Percentiles rank a stretch among this genome's conserved stretches.
phyloP scores from a whole-genome alignment of 2,797 vertebrate species.

The Betta splendens region DNA sequence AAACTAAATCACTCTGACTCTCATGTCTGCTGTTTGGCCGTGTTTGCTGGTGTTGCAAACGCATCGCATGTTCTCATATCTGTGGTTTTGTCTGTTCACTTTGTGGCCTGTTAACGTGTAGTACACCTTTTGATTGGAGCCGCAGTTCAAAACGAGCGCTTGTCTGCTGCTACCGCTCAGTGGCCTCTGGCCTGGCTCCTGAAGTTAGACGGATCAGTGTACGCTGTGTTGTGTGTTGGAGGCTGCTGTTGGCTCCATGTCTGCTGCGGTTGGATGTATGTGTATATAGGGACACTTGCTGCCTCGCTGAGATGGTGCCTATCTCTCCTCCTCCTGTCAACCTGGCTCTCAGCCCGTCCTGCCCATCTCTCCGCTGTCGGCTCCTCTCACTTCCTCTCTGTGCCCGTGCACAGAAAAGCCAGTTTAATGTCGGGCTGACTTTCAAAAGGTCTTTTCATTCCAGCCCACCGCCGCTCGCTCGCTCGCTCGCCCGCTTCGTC shows the following conservation, averaged over 20 bases:
- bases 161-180: too few relatives aligned
- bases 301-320: constrained; percentile 20
- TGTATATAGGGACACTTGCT: constrained; percentile 11
- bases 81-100: neutral
- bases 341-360: constrained; percentile 50
- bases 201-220: too few relatives aligned
- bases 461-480: constrained; percentile 1
- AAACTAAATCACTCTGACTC: too few relatives aligned
- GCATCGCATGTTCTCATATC: constrained; percentile 17
- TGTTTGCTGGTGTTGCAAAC: constrained; percentile 1
- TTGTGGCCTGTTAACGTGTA: too few relatives aligned
- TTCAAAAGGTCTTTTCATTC: constrained; percentile 59
- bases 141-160: too few relatives aligned
- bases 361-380: constrained; percentile 47
- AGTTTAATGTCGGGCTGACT: constrained; percentile 58
- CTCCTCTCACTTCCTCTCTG: constrained; percentile 54
- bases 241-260: constrained; percentile 31
- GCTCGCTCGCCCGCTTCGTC: constrained; percentile 16
- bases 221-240: constrained; percentile 40
- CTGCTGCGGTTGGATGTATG: neutral
- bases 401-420: constrained; percentile 39
- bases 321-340: constrained; percentile 36
- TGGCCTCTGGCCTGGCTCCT: too few relatives aligned
- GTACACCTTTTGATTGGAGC: too few relatives aligned
- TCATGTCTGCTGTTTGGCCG: neutral